Base-by-base conservation (phyloP, 2,888 invertebrate species). In the Eilema depressum region DNA sequence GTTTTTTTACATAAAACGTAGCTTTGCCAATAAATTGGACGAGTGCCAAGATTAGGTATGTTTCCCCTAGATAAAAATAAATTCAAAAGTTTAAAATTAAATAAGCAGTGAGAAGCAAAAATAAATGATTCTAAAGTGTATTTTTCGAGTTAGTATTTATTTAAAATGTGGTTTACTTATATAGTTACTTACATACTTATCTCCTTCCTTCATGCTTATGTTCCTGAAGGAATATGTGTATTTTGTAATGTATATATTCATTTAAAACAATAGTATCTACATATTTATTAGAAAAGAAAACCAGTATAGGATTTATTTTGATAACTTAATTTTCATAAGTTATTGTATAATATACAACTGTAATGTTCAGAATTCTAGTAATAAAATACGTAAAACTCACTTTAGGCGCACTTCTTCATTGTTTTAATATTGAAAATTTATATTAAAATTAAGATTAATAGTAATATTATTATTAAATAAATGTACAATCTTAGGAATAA, bases 401-500 rank as follows among this genome's bases (percentile, higher is more conserved):
- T 7, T 23, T 41, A 41, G 41, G 41, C 41, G 41, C 17, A 17
- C 17, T 17, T 41, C 41, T 41, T 37, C 7, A 14, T 37, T 14
- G 11, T 37, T 37, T 37, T 37, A 37, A 12, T 37, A 5, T 11
- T 37, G 5, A 37, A 12, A 37, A 41, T 17, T 17, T 41, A 17
- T 17, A 14, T 41, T 37, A 41, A 17, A 41, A 17, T 41, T 41
- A 41, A 41, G 14, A 41, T 3, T 17, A 41, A 10, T 12, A 3
- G 28, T 37, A 37, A 37, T 37, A 37, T 37, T 37, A 37, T n/a
- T 37, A 37, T 12, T 37, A 33, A 33, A 33, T 33, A 12, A 14
- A 17, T 41, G 14, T 41, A 62, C 72, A 73, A 70, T 74, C 70
- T 20, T 47, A 47, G 7, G 47, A 2, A 47, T 47, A 47, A 20